phyloP scores from a whole-genome alignment of 2,113 vertebrate genomes.

The Xenopus tropicalis region DNA sequence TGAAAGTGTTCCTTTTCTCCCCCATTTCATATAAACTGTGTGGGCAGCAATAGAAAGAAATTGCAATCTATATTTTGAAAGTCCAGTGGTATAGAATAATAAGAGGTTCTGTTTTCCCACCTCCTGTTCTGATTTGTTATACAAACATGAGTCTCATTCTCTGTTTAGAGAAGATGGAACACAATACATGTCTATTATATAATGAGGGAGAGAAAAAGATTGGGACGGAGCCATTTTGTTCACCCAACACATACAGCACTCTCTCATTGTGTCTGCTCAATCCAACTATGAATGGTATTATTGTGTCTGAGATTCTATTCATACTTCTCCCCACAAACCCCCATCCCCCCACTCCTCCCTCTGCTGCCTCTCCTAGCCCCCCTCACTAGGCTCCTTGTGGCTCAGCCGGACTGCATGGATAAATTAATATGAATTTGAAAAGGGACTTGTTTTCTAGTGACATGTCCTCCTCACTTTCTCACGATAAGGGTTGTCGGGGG shows the following conservation, averaged over 20 bases:
- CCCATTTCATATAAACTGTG: not conserved
- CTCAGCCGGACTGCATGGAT: constrained; percentile 39
- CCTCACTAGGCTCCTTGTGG: constrained; percentile 22
- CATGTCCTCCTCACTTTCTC: constrained; percentile 43
- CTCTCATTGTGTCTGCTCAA: constrained; percentile 76
- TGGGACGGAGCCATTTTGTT: constrained; percentile 38
- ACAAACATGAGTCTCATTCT: constrained; percentile 68
- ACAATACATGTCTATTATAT: constrained; percentile 75
- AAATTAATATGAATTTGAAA: constrained; percentile 47
- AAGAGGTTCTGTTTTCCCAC: constrained; percentile 46
- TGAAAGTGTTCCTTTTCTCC: not conserved
- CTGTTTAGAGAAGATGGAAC: constrained; percentile 65
- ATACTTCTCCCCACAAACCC: constrained; percentile 31
- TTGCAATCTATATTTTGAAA: not conserved
- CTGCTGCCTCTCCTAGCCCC: constrained; percentile 58
- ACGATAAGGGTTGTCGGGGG: constrained; percentile 24
- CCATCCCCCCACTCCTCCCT: constrained; percentile 29
- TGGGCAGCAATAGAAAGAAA: not conserved
- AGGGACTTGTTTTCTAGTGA: constrained; percentile 40
- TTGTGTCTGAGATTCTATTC: constrained; percentile 77
- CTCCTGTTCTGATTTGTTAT: constrained; percentile 39
- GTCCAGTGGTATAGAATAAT: constrained; percentile 6
- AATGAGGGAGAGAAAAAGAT: constrained; percentile 59
- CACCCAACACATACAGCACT: constrained; percentile 73
- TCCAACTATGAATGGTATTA: constrained; percentile 78